Evolutionary conservation across 2,113 vertebrate species (phyloP).

Genomic region (Ranitomeya imitator): DNA sequence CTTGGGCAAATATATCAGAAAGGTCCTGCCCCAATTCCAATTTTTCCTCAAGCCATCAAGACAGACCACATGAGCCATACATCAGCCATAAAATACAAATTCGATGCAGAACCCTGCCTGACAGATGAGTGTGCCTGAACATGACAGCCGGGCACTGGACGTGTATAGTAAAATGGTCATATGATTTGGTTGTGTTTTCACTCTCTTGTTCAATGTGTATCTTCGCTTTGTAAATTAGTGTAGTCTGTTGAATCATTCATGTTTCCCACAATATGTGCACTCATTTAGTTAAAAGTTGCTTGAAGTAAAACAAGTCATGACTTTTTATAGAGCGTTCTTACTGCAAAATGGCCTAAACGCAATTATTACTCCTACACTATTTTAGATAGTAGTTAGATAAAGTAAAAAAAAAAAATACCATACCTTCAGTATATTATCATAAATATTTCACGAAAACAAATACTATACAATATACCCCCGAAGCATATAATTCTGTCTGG

Average conservation of each 20-base stretch:
- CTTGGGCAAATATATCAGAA: neutral
- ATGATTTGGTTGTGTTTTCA: neutral
- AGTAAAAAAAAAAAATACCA: neutral
- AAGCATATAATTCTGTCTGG: neutral
- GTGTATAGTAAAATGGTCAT: neutral
- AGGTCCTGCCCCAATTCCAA: neutral
- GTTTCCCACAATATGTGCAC: no score
- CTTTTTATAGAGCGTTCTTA: neutral
- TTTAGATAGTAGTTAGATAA: neutral
- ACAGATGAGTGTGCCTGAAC: neutral
- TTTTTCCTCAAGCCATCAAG: neutral
- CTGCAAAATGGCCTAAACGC: neutral
- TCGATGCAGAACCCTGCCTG: neutral
- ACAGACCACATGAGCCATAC: neutral
- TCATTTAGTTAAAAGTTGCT: neutral
- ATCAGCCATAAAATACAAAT: neutral
- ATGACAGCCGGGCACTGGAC: neutral
- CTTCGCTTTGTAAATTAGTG: neutral
- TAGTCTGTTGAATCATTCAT: neutral
- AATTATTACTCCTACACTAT: neutral
- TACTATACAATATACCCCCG: neutral
- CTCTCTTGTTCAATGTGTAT: neutral
- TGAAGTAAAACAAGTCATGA: constrained; percentile 1
- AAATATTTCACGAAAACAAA: neutral
- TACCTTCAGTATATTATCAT: no score